Percentiles rank a stretch among this genome's conserved stretches.
Evolutionary conservation across 2,888 invertebrate species (phyloP).

Genomic region (Busseola fusca): DNA sequence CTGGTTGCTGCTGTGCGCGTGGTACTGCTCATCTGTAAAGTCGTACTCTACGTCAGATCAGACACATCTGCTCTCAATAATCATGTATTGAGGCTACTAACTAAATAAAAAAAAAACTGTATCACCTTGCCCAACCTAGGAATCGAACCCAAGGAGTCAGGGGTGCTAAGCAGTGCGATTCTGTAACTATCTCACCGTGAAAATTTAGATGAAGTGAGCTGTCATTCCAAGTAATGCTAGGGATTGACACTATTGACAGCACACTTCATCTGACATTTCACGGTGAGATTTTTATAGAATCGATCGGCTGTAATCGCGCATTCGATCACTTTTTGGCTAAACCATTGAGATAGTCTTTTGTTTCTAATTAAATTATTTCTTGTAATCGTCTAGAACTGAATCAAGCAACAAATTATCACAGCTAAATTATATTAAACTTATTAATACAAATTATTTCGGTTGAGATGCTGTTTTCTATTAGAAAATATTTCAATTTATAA

Average conservation of each 20-base stretch:
- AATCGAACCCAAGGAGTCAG: neutral
- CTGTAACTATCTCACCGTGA: too few relatives aligned
- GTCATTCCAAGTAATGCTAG: too few relatives aligned
- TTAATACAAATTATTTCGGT: neutral
- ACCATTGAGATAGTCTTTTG: neutral
- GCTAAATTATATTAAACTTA: neutral
- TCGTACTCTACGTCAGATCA: conserved; percentile 87
- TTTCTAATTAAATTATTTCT: neutral
- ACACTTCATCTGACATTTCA: too few relatives aligned
- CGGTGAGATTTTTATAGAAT: too few relatives aligned
- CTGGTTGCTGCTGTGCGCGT: conserved; percentile 87
- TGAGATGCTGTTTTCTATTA: neutral
- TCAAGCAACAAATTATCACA: neutral
- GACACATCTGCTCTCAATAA: conserved; percentile 85
- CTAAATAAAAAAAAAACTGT: neutral
- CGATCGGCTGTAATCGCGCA: too few relatives aligned
- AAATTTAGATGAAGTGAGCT: too few relatives aligned
- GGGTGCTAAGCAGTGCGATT: too few relatives aligned
- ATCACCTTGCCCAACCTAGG: neutral
- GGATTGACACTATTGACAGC: too few relatives aligned
- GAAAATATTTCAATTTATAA: neutral
- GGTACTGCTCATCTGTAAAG: conserved; percentile 88
- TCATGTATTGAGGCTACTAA: conserved; percentile 22
- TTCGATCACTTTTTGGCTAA: too few relatives aligned
- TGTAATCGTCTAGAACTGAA: neutral